Conservation (phyloP, 2,888 invertebrate species). For the Nomada flava region DNA sequence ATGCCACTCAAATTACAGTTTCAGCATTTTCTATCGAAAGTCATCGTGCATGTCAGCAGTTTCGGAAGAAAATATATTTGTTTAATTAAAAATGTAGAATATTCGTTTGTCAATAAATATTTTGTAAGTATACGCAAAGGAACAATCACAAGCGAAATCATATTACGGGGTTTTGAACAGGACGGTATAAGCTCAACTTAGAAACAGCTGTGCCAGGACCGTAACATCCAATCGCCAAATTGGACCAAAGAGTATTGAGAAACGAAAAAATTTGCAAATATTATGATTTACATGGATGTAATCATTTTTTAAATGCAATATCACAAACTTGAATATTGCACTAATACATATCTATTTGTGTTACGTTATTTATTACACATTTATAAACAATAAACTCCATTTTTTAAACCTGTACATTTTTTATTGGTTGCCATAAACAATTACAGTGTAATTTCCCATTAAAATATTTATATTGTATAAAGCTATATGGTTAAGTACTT, state of each 20-base stretch:
- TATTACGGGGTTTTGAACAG: slow-evolving; percentile 66
- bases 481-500: neutral
- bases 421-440: neutral
- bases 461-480: neutral
- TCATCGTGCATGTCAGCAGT: neutral
- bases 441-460: neutral
- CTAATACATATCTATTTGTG: neutral
- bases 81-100: slow-evolving; percentile 16
- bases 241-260: neutral
- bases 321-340: neutral
- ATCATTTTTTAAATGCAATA: neutral
- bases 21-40: neutral
- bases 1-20: slow-evolving; percentile 3
- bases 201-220: slow-evolving; percentile 83
- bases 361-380: neutral
- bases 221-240: slow-evolving; percentile 61
- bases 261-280: slow-evolving; percentile 6
- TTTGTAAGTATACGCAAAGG: slow-evolving; percentile 57
- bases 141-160: slow-evolving; percentile 67
- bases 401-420: neutral
- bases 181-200: slow-evolving; percentile 81
- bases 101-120: slow-evolving; percentile 73
- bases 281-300: neutral
- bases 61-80: slow-evolving; percentile 5
- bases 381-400: neutral